Conservation (phyloP, 2,888 invertebrate genomes). For the Scelioninae gen. 1 region DNA sequence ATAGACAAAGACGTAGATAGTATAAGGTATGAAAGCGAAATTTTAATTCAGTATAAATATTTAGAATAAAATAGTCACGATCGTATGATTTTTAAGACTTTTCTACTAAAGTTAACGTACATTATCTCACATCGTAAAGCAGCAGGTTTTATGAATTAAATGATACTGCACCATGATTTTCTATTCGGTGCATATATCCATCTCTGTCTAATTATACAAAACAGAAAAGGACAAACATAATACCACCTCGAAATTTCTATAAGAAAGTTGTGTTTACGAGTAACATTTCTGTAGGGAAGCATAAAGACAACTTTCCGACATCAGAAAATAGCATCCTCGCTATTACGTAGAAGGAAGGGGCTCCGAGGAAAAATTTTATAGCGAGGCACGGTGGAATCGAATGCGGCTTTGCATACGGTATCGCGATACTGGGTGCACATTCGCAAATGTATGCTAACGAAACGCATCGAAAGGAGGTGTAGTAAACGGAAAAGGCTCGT, state of each 20-base stretch:
- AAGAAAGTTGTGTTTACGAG: conserved; percentile 21
- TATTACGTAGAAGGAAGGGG: conserved; percentile 11
- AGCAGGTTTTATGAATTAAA: too few species aligned
- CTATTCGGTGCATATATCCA: background rate
- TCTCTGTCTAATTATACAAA: background rate
- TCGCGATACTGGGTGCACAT: conserved; percentile 62
- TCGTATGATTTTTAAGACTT: too few species aligned
- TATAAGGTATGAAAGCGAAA: too few species aligned
- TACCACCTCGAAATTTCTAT: conserved; percentile 2
- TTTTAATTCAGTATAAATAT: too few species aligned
- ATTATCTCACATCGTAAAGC: too few species aligned
- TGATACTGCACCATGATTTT: too few species aligned
- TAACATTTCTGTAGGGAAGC: conserved; percentile 1
- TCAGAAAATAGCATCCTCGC: conserved; percentile 13
- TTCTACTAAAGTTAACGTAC: too few species aligned
- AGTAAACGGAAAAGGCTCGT: conserved; percentile 71
- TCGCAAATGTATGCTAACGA: conserved; percentile 73
- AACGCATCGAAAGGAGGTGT: conserved; percentile 68
- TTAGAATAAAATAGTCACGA: too few species aligned
- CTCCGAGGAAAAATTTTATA: conserved; percentile 27
- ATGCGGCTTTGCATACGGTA: conserved; percentile 54
- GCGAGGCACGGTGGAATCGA: conserved; percentile 41
- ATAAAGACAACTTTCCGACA: conserved; percentile 19
- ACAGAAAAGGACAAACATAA: background rate
- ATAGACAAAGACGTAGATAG: too few species aligned